Conservation (phyloP, 2,888 invertebrate species). For the Orchestes rusci region DNA sequence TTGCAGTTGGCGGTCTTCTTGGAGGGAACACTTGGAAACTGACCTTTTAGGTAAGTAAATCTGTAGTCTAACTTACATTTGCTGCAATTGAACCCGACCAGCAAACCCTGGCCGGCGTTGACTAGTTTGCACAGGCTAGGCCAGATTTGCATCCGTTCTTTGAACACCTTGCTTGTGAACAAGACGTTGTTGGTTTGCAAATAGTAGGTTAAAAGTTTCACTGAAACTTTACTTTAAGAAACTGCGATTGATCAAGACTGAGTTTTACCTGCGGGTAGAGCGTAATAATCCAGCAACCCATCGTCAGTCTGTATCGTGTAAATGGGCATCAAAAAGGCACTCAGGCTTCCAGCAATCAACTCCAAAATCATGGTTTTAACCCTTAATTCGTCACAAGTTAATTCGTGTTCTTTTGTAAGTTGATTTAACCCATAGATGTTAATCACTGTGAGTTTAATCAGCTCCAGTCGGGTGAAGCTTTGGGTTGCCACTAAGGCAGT, state of each 20-base stretch:
- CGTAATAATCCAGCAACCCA: conserved; percentile 55
- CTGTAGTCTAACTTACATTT: conserved; percentile 46
- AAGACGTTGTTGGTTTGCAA: conserved; percentile 50
- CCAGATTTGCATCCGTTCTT: conserved; percentile 64
- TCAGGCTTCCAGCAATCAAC: conserved; percentile 58
- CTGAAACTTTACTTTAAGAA: conserved; percentile 41
- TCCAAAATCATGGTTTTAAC: conserved; percentile 54
- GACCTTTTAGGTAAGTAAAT: no score
- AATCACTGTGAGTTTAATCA: conserved; percentile 70
- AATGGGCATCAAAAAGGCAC: conserved; percentile 62
- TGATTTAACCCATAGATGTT: conserved; percentile 66
- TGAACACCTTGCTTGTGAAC: conserved; percentile 49
- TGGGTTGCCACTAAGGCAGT: conserved; percentile 72
- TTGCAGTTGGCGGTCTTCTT: conserved; percentile 72
- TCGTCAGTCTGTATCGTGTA: conserved; percentile 61
- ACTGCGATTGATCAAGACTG: background rate
- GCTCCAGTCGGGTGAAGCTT: conserved; percentile 65
- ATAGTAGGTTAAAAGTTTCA: conserved; percentile 73
- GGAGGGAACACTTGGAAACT: conserved; percentile 62
- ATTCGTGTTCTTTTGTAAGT: conserved; percentile 38
- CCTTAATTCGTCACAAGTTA: conserved; percentile 52
- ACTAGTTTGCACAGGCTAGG: conserved; percentile 69
- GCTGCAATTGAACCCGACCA: conserved; percentile 47
- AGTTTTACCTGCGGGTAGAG: conserved; percentile 58
- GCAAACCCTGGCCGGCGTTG: conserved; percentile 53